A percentile compares a stretch with the other conserved stretches of the same genome.
Evolutionary conservation across 2,113 vertebrate species (phyloP).

Genomic region (Callospermophilus lateralis): DNA sequence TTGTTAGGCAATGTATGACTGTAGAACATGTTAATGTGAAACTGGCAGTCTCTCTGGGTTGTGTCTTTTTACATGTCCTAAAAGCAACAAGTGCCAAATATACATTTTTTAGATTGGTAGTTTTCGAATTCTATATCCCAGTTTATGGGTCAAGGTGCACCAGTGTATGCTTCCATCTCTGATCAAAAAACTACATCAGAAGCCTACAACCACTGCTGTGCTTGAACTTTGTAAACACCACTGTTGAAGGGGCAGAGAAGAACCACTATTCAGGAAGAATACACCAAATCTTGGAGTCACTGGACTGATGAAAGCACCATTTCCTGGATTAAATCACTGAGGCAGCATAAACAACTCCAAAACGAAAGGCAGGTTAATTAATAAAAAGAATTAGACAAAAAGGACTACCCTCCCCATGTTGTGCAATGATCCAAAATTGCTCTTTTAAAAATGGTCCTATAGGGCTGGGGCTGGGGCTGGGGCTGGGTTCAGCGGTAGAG

Average conservation of each 20-base stretch:
- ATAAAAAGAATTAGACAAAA: constrained; percentile 25
- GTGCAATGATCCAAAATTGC: not conserved
- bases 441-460: not conserved
- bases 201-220: not conserved
- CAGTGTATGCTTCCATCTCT: not conserved
- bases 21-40: constrained; percentile 33
- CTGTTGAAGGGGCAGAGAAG: not conserved
- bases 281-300: not conserved
- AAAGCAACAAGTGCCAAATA: not conserved
- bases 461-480: not conserved
- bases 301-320: not conserved
- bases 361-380: constrained; percentile 14
- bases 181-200: constrained; percentile 14
- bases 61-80: constrained; percentile 7
- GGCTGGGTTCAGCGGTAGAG: no score
- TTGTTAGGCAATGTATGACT: not conserved
- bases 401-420: not conserved
- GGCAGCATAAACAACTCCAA: constrained; percentile 25
- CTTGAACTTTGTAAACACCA: not conserved
- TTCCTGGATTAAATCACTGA: not conserved
- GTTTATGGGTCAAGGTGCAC: not conserved
- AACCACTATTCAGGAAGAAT: constrained; percentile 39
- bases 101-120: not conserved
- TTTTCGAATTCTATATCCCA: constrained; percentile 15
- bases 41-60: not conserved